Percentiles rank a stretch among this genome's conserved stretches.
Evolutionary conservation across 2,113 vertebrate species (phyloP).

Genomic region (Campylomormyrus tamandua): DNA sequence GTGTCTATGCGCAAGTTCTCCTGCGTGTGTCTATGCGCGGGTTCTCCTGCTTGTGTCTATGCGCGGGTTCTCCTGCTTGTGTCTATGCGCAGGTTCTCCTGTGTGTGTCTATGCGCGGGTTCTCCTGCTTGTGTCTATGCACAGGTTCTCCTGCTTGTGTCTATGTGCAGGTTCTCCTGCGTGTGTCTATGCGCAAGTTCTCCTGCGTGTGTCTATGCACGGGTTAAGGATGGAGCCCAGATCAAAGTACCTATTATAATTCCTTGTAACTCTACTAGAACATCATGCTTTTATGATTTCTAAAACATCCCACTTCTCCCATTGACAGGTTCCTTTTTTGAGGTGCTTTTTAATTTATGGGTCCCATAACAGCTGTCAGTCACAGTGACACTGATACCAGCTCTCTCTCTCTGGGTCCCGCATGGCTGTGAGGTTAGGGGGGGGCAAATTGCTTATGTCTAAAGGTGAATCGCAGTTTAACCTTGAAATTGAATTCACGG

Average conservation of each 20-base stretch:
- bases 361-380: conserved; percentile 14
- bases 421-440: not conserved
- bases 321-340: not conserved
- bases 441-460: not conserved
- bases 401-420: not conserved
- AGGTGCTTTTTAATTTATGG: not conserved
- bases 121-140: no score
- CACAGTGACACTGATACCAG: not conserved
- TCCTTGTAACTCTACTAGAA: not conserved
- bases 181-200: no score
- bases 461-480: conserved; percentile 13
- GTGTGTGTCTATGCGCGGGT: not conserved
- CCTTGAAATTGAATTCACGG: not conserved
- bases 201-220: not conserved
- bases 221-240: not conserved
- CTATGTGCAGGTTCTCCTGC: no score
- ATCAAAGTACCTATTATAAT: not conserved
- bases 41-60: not conserved
- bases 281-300: not conserved
- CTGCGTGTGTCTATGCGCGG: not conserved
- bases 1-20: not conserved
- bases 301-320: not conserved
- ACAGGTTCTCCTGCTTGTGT: no score
- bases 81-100: not conserved
- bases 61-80: no score